Conservation (phyloP, 2,888 invertebrate species). For the Pseudoips prasinana region DNA sequence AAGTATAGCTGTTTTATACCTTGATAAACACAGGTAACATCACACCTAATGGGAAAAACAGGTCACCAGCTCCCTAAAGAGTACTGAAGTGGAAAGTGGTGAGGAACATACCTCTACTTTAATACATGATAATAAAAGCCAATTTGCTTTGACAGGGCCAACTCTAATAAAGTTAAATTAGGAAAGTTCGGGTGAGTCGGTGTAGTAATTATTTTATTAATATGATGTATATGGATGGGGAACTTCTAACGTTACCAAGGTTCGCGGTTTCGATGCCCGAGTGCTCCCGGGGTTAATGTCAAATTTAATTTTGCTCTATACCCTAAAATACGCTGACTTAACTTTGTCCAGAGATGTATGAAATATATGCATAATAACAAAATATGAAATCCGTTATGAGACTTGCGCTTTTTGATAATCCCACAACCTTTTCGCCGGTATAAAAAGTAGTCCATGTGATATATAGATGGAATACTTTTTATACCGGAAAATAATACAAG, state of each 20-base stretch:
- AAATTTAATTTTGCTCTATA: conserved; percentile 1
- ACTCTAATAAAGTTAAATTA: conserved; percentile 29
- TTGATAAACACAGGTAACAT: conserved; percentile 19
- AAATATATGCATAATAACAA: no score
- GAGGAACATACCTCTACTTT: neutral
- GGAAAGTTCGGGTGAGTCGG: conserved; percentile 36
- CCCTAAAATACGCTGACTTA: no score
- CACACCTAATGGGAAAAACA: conserved; percentile 32
- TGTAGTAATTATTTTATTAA: conserved; percentile 6
- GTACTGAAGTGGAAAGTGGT: conserved; percentile 22
- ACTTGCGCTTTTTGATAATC: no score
- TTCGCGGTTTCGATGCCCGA: conserved; percentile 5
- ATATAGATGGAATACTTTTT: no score
- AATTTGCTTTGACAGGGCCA: conserved; percentile 19
- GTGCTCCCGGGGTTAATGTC: neutral
- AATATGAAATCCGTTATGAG: no score
- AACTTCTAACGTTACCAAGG: neutral
- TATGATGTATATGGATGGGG: conserved; percentile 11
- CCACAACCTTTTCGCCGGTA: no score
- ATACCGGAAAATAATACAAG: no score
- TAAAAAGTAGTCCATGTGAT: no score
- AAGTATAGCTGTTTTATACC: conserved; percentile 13
- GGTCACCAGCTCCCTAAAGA: conserved; percentile 36
- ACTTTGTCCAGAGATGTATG: no score
- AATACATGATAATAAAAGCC: conserved; percentile 12